These are phyloP conservation scores for Chlamydotis undulata DNA, from an alignment of 2,113 vertebrate genomes.

Conservation along the genomic window DNA sequence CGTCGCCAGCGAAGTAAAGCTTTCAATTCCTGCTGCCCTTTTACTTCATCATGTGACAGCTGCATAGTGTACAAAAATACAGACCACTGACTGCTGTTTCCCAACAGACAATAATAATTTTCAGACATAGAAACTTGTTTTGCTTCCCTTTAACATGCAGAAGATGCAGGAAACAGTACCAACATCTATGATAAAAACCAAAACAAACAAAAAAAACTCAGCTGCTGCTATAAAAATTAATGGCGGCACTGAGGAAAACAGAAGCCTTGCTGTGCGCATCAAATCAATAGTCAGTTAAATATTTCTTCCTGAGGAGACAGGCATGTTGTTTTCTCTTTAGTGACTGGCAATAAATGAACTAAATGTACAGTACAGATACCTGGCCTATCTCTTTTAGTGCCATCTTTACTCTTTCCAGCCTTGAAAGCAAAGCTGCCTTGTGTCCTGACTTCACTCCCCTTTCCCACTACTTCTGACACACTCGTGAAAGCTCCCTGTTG, in stretches of 20 bases:
- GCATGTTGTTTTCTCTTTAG: neutral
- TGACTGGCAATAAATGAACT: neutral
- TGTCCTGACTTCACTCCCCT: neutral
- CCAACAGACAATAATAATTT: neutral
- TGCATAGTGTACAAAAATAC: constrained; percentile 54
- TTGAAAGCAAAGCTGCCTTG: neutral
- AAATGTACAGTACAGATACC: neutral
- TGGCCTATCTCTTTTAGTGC: neutral
- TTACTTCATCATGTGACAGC: constrained; percentile 76
- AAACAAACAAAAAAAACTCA: neutral
- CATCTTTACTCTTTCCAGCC: neutral
- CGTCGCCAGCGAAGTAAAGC: constrained; percentile 87
- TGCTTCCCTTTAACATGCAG: neutral
- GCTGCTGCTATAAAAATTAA: neutral
- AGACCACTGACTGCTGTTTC: neutral
- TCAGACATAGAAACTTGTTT: neutral
- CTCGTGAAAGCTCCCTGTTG: neutral
- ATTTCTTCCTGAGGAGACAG: neutral
- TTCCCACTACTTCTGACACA: neutral
- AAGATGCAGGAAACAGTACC: neutral
- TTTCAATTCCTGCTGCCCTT: constrained; percentile 83
- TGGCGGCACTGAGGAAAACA: neutral
- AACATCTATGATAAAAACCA: neutral
- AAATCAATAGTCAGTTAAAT: neutral
- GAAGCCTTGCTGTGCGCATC: neutral